phyloP scores from a whole-genome alignment of 2,797 vertebrate species.

The Peromyscus eremicus region DNA sequence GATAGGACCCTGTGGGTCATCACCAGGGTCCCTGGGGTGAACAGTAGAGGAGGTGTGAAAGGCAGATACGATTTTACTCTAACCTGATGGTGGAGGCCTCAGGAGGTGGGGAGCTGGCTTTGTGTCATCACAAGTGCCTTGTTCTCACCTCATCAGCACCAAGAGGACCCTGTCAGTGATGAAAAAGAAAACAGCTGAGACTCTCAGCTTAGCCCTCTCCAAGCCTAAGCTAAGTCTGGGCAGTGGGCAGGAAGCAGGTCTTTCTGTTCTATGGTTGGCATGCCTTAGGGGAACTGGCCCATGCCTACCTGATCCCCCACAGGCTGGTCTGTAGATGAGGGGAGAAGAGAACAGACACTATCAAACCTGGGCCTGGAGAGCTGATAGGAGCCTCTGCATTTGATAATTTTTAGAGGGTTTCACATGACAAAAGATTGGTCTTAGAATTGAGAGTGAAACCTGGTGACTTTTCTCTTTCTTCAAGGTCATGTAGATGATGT shows the following conservation, averaged over 20 bases:
- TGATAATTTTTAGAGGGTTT: not conserved
- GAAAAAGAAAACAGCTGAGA: not conserved
- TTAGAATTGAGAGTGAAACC: not conserved
- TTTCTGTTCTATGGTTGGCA: not conserved
- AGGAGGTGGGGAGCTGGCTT: not conserved
- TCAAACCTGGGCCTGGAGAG: not conserved
- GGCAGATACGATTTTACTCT: slow-evolving; percentile 63
- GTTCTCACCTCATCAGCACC: slow-evolving; percentile 47
- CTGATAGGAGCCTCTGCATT: rapidly evolving
- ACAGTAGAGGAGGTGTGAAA: not conserved
- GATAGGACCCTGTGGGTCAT: not conserved
- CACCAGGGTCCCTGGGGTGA: not conserved
- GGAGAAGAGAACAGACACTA: not conserved
- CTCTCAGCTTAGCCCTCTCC: not conserved
- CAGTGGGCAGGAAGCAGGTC: too few relatives aligned
- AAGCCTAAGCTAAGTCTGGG: too few relatives aligned
- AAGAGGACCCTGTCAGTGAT: not conserved
- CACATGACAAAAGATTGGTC: not conserved
- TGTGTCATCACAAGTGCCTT: slow-evolving; percentile 1
- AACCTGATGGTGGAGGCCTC: not conserved
- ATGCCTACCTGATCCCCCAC: rapidly evolving
- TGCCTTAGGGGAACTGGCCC: not conserved
- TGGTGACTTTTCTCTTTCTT: not conserved
- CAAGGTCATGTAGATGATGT: rapidly evolving
- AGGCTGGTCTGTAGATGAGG: not conserved